These are phyloP conservation scores for Drosophila biarmipes DNA, from an alignment of 1,140 invertebrate genomes.

Conservation along the genomic window DNA sequence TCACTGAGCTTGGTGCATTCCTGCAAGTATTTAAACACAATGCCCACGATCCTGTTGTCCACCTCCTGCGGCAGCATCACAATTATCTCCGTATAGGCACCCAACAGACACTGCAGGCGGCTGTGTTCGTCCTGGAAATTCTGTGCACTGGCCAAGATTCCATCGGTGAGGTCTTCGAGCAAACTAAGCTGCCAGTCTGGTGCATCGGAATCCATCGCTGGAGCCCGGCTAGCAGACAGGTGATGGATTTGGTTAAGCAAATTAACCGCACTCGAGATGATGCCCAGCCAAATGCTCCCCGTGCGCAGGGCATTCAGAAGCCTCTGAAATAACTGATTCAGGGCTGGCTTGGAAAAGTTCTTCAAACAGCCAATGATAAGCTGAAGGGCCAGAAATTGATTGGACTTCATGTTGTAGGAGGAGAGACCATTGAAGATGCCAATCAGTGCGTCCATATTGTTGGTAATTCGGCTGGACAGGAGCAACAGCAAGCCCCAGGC, in stretches of 20 bases:
- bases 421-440: slow-evolving; percentile 61
- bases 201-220: not conserved
- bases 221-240: slow-evolving; percentile 55
- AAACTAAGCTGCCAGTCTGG: slow-evolving; percentile 49
- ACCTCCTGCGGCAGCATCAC: slow-evolving; percentile 43
- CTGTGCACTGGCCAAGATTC: slow-evolving; percentile 13
- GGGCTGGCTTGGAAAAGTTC: slow-evolving; percentile 68
- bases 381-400: slow-evolving; percentile 62
- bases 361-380: slow-evolving; percentile 55
- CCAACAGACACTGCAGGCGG: slow-evolving; percentile 54
- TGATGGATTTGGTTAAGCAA: slow-evolving; percentile 57
- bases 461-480: slow-evolving; percentile 73
- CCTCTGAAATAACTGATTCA: slow-evolving; percentile 69
- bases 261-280: slow-evolving; percentile 60
- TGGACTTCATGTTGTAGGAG: slow-evolving; percentile 69
- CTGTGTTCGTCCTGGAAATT: slow-evolving; percentile 57
- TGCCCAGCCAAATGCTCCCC: slow-evolving; percentile 61
- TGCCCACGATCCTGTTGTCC: slow-evolving; percentile 44
- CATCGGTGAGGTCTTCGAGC: slow-evolving; percentile 39
- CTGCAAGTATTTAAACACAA: slow-evolving; percentile 70
- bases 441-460: slow-evolving; percentile 71
- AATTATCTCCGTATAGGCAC: slow-evolving; percentile 72
- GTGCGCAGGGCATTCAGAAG: slow-evolving; percentile 45
- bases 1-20: slow-evolving; percentile 64
- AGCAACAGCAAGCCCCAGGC: slow-evolving; percentile 73